Percentiles rank a stretch among this genome's conserved stretches.
These are phyloP conservation scores for Eucriotettix oculatus DNA, from an alignment of 2,888 invertebrate genomes.

Conservation along the genomic window DNA sequence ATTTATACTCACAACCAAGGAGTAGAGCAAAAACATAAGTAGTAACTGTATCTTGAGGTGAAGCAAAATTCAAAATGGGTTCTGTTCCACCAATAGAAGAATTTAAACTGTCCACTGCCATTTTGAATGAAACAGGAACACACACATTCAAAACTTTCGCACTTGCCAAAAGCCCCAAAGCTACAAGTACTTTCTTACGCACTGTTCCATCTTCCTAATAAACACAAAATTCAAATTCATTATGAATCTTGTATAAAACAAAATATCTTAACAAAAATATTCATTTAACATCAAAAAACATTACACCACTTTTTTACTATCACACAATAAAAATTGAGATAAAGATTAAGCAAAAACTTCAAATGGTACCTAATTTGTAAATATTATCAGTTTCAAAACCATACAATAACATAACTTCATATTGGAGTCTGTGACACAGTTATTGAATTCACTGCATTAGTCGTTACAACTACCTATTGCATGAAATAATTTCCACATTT, in stretches of 20 bases:
- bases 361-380: too few relatives aligned
- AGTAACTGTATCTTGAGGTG: constrained; percentile 62
- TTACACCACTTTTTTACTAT: too few relatives aligned
- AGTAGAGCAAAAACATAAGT: constrained; percentile 65
- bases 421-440: too few relatives aligned
- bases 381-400: too few relatives aligned
- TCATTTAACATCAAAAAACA: neutral
- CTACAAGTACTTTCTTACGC: constrained; percentile 62
- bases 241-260: neutral
- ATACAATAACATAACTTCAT: too few relatives aligned
- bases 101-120: constrained; percentile 79
- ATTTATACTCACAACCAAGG: constrained; percentile 63
- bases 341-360: too few relatives aligned
- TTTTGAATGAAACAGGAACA: constrained; percentile 93
- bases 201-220: constrained; percentile 55
- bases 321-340: too few relatives aligned
- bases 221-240: neutral
- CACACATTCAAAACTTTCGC: constrained; percentile 79
- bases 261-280: neutral
- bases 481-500: too few relatives aligned
- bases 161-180: constrained; percentile 59
- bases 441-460: too few relatives aligned
- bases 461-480: too few relatives aligned
- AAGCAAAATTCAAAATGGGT: constrained; percentile 51
- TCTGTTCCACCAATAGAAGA: constrained; percentile 30